Evolutionary conservation across 1,140 invertebrate species (phyloP).

Genomic region (Drosophila parabipectinata): DNA sequence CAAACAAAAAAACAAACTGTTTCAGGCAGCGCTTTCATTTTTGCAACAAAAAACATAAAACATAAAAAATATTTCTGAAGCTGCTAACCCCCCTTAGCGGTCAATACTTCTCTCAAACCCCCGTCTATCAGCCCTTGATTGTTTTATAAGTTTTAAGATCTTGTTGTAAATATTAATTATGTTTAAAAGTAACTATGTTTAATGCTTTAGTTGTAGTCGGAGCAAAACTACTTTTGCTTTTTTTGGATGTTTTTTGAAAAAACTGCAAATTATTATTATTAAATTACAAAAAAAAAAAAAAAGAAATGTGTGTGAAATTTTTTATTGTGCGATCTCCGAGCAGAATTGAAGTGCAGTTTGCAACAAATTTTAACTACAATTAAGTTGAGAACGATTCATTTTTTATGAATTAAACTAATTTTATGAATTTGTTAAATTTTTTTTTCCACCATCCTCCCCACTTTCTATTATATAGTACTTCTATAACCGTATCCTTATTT

Average conservation of each 20-base stretch:
- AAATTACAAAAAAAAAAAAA: constrained; percentile 39
- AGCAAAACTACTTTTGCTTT: constrained; percentile 74
- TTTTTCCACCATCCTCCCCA: background rate
- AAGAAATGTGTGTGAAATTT: constrained; percentile 59
- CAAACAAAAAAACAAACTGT: constrained; percentile 8
- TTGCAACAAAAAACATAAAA: constrained; percentile 13
- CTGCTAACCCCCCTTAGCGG: constrained; percentile 15
- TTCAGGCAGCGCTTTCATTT: constrained; percentile 40
- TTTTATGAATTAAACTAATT: constrained; percentile 71
- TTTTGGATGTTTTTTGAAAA: constrained; percentile 76
- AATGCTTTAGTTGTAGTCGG: constrained; percentile 48
- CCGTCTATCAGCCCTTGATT: constrained; percentile 31
- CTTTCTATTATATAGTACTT: background rate
- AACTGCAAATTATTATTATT: constrained; percentile 72
- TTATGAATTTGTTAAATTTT: constrained; percentile 57
- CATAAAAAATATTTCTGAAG: constrained; percentile 9
- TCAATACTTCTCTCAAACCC: background rate
- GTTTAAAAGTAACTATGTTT: constrained; percentile 46
- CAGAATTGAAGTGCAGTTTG: constrained; percentile 49
- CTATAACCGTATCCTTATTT: constrained; percentile 1
- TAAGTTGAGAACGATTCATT: constrained; percentile 72
- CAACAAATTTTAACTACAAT: constrained; percentile 56
- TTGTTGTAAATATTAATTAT: constrained; percentile 72
- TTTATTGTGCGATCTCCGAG: constrained; percentile 69
- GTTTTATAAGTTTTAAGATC: constrained; percentile 76